These are phyloP conservation scores for Hermaeophaga mercurialis DNA, from an alignment of 2,888 invertebrate species.

Conservation along the genomic window DNA sequence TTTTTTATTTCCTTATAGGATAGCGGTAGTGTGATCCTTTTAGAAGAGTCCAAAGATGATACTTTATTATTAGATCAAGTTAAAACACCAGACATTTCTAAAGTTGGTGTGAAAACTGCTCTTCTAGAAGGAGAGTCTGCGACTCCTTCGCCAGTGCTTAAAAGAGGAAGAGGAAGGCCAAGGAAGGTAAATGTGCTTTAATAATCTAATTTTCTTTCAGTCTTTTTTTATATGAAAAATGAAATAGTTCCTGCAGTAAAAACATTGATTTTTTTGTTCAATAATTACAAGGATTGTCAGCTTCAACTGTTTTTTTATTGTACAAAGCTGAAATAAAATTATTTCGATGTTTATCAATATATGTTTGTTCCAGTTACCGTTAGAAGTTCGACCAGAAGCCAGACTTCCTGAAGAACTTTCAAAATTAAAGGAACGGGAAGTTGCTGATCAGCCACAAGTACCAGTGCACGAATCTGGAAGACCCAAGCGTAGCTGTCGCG, in stretches of 20 bases:
- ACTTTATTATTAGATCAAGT: slow-evolving; percentile 5
- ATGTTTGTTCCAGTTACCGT: slow-evolving; percentile 47
- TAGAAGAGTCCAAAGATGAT: slow-evolving; percentile 40
- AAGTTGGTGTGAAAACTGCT: slow-evolving; percentile 9
- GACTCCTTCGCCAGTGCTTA: slow-evolving; percentile 47
- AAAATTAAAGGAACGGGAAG: slow-evolving; percentile 13
- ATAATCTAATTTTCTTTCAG: too few relatives aligned
- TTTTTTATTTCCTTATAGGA: slow-evolving; percentile 13
- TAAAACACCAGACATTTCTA: slow-evolving; percentile 14
- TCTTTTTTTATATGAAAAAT: too few relatives aligned
- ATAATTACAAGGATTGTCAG: too few relatives aligned
- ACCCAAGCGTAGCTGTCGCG: slow-evolving; percentile 57
- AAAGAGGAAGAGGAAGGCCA: slow-evolving; percentile 55
- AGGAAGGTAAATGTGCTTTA: slow-evolving; percentile 23
- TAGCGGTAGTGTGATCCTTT: slow-evolving; percentile 39
- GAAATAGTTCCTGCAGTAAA: too few relatives aligned
- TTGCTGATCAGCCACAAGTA: slow-evolving; percentile 6
- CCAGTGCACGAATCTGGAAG: slow-evolving; percentile 45
- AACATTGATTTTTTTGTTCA: too few relatives aligned
- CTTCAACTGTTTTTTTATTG: too few relatives aligned
- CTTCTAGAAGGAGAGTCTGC: slow-evolving; percentile 27
- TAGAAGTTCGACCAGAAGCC: slow-evolving; percentile 54
- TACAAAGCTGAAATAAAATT: too few relatives aligned
- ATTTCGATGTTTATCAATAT: not conserved
- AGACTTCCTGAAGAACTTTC: slow-evolving; percentile 41